These are phyloP conservation scores for Laothoe populi DNA, from an alignment of 2,888 invertebrate species.

Conservation along the genomic window DNA sequence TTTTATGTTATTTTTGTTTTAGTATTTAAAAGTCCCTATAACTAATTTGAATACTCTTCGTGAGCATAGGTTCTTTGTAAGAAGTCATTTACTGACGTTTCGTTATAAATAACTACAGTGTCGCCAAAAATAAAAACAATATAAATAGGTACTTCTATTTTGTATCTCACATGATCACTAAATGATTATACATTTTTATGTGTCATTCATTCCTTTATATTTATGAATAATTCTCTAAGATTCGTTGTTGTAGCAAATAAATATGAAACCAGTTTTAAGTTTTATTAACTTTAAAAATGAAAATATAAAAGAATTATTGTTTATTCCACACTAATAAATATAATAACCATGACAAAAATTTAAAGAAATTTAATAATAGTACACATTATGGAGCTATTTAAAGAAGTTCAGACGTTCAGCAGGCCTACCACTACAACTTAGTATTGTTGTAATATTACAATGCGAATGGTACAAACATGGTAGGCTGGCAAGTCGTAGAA, in stretches of 20 bases:
- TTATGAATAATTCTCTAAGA: neutral
- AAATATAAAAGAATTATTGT: neutral
- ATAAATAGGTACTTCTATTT: conserved; percentile 19
- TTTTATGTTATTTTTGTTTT: neutral
- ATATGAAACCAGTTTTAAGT: neutral
- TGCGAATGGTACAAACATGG: no score
- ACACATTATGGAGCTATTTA: no score
- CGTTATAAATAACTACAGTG: conserved; percentile 36
- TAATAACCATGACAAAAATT: no score
- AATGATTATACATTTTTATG: conserved; percentile 8
- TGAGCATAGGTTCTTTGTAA: conserved; percentile 11
- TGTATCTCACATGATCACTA: conserved; percentile 3
- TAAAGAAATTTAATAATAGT: no score
- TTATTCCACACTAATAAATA: no score
- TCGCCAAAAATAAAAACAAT: conserved; percentile 12
- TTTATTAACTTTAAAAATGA: neutral
- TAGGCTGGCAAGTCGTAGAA: no score
- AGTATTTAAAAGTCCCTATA: neutral
- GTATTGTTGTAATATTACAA: no score
- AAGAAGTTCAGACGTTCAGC: no score
- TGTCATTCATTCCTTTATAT: conserved; percentile 11
- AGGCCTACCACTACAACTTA: no score
- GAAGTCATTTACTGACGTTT: conserved; percentile 23
- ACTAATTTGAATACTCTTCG: neutral
- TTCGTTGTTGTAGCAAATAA: neutral